Evolutionary conservation across 2,888 invertebrate species (phyloP), one percentile per base, ranked within the genome.

Genomic region (Cheiracanthium punctorium): DNA sequence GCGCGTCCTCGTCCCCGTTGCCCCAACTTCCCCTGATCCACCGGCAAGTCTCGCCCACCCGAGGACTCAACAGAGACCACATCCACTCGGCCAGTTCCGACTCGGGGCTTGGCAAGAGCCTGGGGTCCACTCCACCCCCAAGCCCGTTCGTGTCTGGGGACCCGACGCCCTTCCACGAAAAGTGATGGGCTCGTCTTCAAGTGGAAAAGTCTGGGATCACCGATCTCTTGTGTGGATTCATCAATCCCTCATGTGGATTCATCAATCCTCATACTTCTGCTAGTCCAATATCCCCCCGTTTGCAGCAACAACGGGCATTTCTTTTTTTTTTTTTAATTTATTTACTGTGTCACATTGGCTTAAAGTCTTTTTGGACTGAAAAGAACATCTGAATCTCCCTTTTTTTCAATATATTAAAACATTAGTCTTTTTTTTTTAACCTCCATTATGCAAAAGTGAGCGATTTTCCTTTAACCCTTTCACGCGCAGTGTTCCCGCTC

Each of bases 21-120:
- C 89, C 89, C 5, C 87, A 87, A 17, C 32, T 87, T n/a, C 87
- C 87, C 0, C 67, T 80, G 28, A 64, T 87, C 14, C 87, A 87
- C 41, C 80, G 76, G 20, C 87, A 89, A 37, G 72, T 75, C 5
- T 85, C 89, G n/a, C 88, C 88, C 2, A 88, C 88, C n/a, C 74
- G 89, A 29, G 88, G 89, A 17, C 82, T 90, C 69, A 88, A 89
- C 80, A 87, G 89, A 77, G 89, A 90, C 28, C 85, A 87, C 70
- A 89, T 88, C 64, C 89, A 89, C 72, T 89, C 89, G 0, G 89
- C 89, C 29, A 89, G 89, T 77, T 90, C 89, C 20, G 90, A 90
- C 64, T 89, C 89, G 0, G 90, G 89, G 20, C 81, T 89, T 10
- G 90, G 90, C 64, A 89, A 89, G 76, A 90, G 90, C 73, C 58